Base-by-base conservation (phyloP, 2,797 vertebrate species). In the Pseudochaenichthys georgianus region DNA sequence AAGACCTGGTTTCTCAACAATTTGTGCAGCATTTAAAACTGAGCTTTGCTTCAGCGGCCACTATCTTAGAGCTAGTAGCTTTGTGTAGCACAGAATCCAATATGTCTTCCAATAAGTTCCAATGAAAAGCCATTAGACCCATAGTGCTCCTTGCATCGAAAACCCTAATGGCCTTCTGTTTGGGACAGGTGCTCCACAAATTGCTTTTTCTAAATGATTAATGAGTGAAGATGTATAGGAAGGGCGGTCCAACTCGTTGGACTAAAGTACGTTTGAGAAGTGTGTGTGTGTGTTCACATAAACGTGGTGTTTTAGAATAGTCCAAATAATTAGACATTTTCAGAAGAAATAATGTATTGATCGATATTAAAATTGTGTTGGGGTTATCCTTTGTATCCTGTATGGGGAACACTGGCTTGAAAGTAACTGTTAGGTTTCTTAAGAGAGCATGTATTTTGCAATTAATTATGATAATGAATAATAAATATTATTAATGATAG, bases 181-280 rank as follows among this genome's bases (percentile, higher is more conserved):
- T 87, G 89, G 87, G 92, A 94, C 94, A 95, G 93, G 93, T 94
- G 93, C 90, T 89, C 78, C 78, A 89, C 87, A 93, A 94, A 95
- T 94, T 94, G 93, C 91, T 94, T 93, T 84, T 82, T 91, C 84
- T 94, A 93, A 95, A 94, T 94, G 92, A 95, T 95, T 94, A 94
- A 95, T 88, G 92, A 93, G 89, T 64, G 45, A 83, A 90, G 84
- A 92, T 91, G 89, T 90, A 87, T 90, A 87, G 85, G 76, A 80
- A 66, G 63, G 58, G 73, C 19, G 50, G 67, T 81, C 71, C 55
- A 79, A 77, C 71, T 69, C 45, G 66, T 41, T 51, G 70, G 68
- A 73, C 64, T 73, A 38, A 34, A 38, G 34, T 38, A 2, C 57
- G 47, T 78, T 76, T 51, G 46, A 55, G 19, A 23, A 46, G 31